Base-by-base conservation (phyloP, 23 tunicate species). In the Clavelina lepadiformis region DNA sequence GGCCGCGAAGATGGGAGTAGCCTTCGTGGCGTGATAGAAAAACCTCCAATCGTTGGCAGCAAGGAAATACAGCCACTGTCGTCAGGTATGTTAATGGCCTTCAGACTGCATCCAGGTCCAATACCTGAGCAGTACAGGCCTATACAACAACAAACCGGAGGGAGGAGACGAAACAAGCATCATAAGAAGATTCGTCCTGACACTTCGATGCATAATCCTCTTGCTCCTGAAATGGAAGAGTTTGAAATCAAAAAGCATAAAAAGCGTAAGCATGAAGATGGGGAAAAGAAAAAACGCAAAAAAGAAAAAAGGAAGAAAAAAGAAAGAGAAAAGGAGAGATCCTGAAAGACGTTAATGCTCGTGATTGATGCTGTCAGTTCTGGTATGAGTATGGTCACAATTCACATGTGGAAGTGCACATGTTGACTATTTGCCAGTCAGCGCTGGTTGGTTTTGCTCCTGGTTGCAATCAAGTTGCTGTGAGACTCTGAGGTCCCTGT, bases 71-170 rank as follows among this genome's bases (percentile, higher is more conserved):
- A 73, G 46, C 80, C 77, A 31, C 44, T 88, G 20, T 61, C 87
- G 7, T 53, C 73, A 5, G 63, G 65, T n/a, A 53, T 38, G 13
- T 49, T 80, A 21, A 65, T 80, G 68, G 78, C 89, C 35, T 88
- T 88, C 54, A 73, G 96, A 27, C 64, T 88, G 56, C 87, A 80
- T 67, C 87, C 96, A 22, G 96, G 87, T 0, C 82, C 87, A 0
- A 34, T 88, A 31, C 96, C 96, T 27, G 96, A 88, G 7, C 76
- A 88, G 41, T 71, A 69, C 35, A 38, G 93, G 35, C 71, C 93
- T 24, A 21, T 69, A n/a, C 73, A 88, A 51, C 84, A 79, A 29
- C 76, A 75, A 33, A 64, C 41, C 36, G 95, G 67, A 21, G 55
- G 49, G 5, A 62, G 60, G 30, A 71, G 73, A 44, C 30, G 78